Percentiles rank a stretch among this genome's conserved stretches.
Conservation (phyloP, 2,797 vertebrate species). For the Cygnus olor region DNA sequence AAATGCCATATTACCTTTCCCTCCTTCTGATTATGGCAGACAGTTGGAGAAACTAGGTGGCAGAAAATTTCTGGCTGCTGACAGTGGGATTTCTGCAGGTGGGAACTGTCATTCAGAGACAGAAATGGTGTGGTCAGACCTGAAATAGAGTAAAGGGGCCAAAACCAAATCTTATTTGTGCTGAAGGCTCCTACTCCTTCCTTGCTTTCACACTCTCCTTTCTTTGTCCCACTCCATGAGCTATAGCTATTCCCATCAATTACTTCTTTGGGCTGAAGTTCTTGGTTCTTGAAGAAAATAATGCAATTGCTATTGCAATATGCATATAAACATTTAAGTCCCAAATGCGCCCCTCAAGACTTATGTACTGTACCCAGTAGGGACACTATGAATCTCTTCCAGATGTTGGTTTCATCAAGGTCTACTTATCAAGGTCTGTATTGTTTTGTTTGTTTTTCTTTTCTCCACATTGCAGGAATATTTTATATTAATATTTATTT, state of each 20-base stretch:
- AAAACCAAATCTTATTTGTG: neutral
- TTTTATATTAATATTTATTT: neutral
- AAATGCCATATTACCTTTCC: constrained; percentile 81
- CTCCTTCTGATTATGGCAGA: constrained; percentile 85
- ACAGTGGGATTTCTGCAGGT: constrained; percentile 86
- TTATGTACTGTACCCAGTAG: rapidly evolving
- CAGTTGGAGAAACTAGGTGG: constrained; percentile 70
- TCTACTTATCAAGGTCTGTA: neutral
- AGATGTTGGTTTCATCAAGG: neutral
- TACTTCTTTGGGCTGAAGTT: neutral
- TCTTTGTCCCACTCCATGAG: neutral
- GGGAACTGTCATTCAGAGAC: neutral
- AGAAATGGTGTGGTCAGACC: neutral
- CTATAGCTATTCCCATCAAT: neutral
- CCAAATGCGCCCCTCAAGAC: neutral
- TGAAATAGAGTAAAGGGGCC: neutral
- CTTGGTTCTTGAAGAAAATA: neutral
- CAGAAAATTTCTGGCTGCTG: constrained; percentile 75
- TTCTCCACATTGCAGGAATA: neutral
- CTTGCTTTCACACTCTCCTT: neutral
- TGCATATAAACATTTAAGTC: neutral
- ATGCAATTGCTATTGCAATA: neutral
- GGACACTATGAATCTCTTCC: neutral
- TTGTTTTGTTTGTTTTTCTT: neutral
- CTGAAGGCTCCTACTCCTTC: neutral